Percentiles rank a stretch among this genome's conserved stretches.
These are phyloP conservation scores for Pempheris klunzingeri DNA, from an alignment of 2,797 vertebrate genomes.

Conservation along the genomic window DNA sequence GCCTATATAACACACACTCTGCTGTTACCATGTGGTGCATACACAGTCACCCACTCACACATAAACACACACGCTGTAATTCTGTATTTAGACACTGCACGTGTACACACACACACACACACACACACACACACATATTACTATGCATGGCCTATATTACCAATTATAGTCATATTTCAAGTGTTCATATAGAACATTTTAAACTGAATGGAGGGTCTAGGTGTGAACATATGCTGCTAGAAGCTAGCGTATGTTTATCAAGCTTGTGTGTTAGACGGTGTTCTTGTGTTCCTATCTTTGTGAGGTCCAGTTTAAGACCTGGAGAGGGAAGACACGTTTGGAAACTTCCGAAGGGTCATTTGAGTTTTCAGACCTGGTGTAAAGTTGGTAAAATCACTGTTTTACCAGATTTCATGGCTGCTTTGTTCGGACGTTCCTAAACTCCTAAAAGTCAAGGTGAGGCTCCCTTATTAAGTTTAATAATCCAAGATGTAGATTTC, in stretches of 20 bases:
- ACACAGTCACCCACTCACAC: conserved; percentile 36
- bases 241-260: conserved; percentile 10
- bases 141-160: conserved; percentile 49
- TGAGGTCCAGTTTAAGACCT: not conserved
- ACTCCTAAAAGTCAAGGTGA: not conserved
- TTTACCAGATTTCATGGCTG: not conserved
- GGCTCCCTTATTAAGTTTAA: too few relatives aligned
- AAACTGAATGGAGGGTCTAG: conserved; percentile 16
- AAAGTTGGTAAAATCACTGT: not conserved
- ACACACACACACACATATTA: conserved; percentile 36
- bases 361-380: not conserved
- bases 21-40: conserved; percentile 48
- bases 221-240: conserved; percentile 9
- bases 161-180: conserved; percentile 55
- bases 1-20: conserved; percentile 69
- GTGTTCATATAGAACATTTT: conserved; percentile 38
- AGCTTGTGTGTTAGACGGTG: conserved; percentile 9
- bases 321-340: not conserved
- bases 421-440: not conserved
- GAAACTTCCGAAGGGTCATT: not conserved
- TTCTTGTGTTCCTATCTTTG: not conserved
- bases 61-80: conserved; percentile 35
- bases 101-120: conserved; percentile 33
- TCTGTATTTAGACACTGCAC: conserved; percentile 39
- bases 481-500: too few relatives aligned